Evolutionary conservation across 2,113 vertebrate genomes (phyloP), one percentile per base, ranked within the genome.

Genomic region (Platysternon megacephalum): DNA sequence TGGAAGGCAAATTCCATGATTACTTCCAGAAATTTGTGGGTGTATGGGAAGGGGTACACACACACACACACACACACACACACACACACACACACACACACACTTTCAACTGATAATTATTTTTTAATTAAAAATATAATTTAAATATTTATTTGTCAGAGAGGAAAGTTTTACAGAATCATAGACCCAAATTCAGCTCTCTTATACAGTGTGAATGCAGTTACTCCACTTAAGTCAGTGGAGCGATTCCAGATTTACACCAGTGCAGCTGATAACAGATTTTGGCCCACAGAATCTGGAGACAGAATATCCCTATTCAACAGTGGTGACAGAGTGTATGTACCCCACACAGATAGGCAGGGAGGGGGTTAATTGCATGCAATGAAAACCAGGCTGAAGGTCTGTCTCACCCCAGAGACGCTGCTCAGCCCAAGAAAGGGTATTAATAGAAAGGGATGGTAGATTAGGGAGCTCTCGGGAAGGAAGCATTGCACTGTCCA

Each of bases 401-500:
- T 32, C 61, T 68, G 32, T 44, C 42, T 76, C 11, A 44, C 8
- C n/a, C 39, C 72, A 44, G 72, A 74, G 39, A 74, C 2, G 11
- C 21, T 76, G 39, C 72, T 76, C 11, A 44, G 72, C 24, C 22
- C 35, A 68, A 68, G 61, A 68, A n/a, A 68, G 35, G 21, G 11
- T 76, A 26, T 42, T 12, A 76, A 44, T 22, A 76, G 68, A 21
- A 61, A 84, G 51, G 32, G n/a, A 24, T 92, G 68, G 68, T 87
- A 19, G 39, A 46, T 68, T 28, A n/a, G 35, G 2, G 19, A 92
- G 58, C 21, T 79, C 72, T 74, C 21, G 44, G 48, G 26, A 78
- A 0, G 0, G 35, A 68, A 32, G 55, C 81, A 11, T 11, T 0
- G 0, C 17, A 35, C 35, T 1, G 0, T 8, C 35, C 82, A 26